Percentiles rank a stretch among this genome's conserved stretches.
Conservation (phyloP, 2,797 vertebrate species). For the Ctenopoma kingsleyae region DNA sequence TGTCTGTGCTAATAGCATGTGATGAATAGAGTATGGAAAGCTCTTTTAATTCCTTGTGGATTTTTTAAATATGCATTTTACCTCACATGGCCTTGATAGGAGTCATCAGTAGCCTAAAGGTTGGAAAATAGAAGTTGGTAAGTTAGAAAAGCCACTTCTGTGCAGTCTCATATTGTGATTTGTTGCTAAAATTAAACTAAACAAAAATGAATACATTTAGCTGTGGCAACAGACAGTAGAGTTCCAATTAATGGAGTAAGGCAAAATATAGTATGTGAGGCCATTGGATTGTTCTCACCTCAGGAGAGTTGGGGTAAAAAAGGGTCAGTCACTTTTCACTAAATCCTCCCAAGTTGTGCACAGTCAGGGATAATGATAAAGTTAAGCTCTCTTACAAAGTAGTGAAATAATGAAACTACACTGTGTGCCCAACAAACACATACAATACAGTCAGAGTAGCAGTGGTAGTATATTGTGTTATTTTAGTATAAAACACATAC, state of each 20-base stretch:
- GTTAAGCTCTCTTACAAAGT: neutral
- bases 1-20: slow-evolving; percentile 45
- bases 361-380: slow-evolving; percentile 16
- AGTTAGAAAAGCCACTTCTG: slow-evolving; percentile 11
- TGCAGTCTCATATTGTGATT: slow-evolving; percentile 5
- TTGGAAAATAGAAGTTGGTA: slow-evolving; percentile 19
- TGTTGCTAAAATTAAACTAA: slow-evolving; percentile 4
- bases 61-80: slow-evolving; percentile 43
- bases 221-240: slow-evolving; percentile 9
- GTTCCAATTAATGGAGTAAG: slow-evolving; percentile 25
- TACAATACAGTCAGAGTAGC: neutral
- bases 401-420: neutral
- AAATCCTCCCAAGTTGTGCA: slow-evolving; percentile 27
- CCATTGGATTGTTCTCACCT: slow-evolving; percentile 14
- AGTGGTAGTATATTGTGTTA: no score
- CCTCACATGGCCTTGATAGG: slow-evolving; percentile 42
- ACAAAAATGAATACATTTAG: neutral
- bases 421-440: neutral
- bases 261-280: slow-evolving; percentile 15
- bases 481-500: no score
- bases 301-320: slow-evolving; percentile 4
- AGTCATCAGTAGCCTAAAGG: slow-evolving; percentile 36
- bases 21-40: slow-evolving; percentile 40
- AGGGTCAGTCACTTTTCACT: slow-evolving; percentile 19
- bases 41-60: slow-evolving; percentile 50